Conservation (phyloP, 2,113 vertebrate species). For the Chionis minor region DNA sequence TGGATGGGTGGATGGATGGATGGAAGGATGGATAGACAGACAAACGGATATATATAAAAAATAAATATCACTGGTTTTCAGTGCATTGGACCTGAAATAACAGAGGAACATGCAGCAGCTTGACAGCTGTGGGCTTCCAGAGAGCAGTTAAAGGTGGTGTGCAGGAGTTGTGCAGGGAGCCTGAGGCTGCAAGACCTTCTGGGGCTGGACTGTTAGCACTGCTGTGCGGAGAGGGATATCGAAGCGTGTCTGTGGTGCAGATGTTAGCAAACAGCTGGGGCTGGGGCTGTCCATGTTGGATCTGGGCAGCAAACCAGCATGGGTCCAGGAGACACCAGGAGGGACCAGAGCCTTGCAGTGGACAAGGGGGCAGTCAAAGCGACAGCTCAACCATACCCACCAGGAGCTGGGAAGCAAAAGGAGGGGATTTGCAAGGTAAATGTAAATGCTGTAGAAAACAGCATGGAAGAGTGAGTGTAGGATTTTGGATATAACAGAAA, state of each 20-base stretch:
- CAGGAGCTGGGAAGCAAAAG: not conserved
- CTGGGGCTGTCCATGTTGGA: not conserved
- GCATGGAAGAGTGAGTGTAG: fast-evolving
- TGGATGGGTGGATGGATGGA: no score
- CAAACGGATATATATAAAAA: not conserved
- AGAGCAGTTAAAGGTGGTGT: not conserved
- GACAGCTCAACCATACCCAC: fast-evolving
- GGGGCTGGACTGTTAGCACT: not conserved
- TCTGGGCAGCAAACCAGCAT: not conserved
- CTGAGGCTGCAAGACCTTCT: not conserved
- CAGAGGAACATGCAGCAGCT: not conserved
- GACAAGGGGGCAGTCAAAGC: not conserved
- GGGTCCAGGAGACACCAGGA: no score
- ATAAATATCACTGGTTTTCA: not conserved
- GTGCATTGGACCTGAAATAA: not conserved
- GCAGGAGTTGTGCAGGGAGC: not conserved
- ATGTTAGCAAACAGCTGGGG: not conserved
- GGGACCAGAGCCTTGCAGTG: not conserved
- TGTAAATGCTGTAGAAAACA: not conserved
- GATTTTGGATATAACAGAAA: not conserved
- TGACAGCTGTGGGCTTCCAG: not conserved
- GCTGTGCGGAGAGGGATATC: not conserved
- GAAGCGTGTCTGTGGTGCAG: not conserved
- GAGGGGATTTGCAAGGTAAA: not conserved
- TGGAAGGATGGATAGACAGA: no score